These are phyloP conservation scores for Tridacna crocea DNA, from an alignment of 2,888 invertebrate species.

Conservation along the genomic window DNA sequence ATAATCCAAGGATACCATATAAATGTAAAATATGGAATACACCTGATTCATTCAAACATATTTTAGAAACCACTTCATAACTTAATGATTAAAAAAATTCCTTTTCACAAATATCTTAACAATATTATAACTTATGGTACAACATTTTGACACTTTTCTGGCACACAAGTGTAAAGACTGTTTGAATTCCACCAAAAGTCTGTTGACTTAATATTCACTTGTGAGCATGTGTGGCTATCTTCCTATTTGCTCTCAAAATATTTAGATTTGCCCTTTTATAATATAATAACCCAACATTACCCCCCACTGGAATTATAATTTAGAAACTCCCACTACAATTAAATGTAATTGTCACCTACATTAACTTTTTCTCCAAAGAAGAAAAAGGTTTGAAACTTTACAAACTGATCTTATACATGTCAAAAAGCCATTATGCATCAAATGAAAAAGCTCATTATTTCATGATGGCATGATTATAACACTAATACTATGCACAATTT, in stretches of 20 bases:
- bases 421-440: too few relatives aligned
- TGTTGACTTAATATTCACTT: conserved; percentile 19
- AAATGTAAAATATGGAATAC: too few relatives aligned
- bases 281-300: neutral
- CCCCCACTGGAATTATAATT: conserved; percentile 13
- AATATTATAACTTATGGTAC: neutral
- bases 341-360: neutral
- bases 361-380: too few relatives aligned
- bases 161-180: neutral
- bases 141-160: neutral
- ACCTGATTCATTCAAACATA: too few relatives aligned
- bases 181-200: conserved; percentile 4
- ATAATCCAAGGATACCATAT: too few relatives aligned
- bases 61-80: too few relatives aligned
- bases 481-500: too few relatives aligned
- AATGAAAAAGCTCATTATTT: too few relatives aligned
- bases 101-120: neutral
- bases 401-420: too few relatives aligned
- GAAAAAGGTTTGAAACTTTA: too few relatives aligned
- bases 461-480: too few relatives aligned
- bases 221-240: neutral
- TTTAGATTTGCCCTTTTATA: conserved; percentile 5
- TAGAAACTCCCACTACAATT: conserved; percentile 11
- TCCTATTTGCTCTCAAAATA: conserved; percentile 13
- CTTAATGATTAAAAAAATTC: neutral